Base-by-base conservation (phyloP, 2,797 vertebrate genomes). In the Sebastes taczanowskii region DNA sequence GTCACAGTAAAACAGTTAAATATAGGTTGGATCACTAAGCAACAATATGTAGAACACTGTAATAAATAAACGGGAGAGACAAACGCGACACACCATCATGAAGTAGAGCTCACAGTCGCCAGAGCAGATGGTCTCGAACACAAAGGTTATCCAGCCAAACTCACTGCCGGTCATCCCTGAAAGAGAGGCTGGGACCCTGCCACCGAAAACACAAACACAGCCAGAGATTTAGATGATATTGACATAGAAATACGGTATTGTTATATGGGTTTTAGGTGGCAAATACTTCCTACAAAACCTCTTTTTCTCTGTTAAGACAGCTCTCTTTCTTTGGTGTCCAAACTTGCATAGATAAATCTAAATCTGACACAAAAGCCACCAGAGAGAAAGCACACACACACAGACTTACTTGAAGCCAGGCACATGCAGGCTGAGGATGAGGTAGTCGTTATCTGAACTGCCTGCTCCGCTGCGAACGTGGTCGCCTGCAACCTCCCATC, bases 401-500 rank as follows among this genome's bases (percentile, higher is more conserved):
- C 23, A 23, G 42, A 52, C 49, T 97, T 94, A 99, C 99, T 97
- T 99, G 94, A 99, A 99, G 86, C 99, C 98, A 0, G 97, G 96
- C 13, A 98, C 95, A 13, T 96, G 96, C 79, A 99, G 93, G 80
- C 96, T 99, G 92, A 99, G 94, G 85, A 99, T 98, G 80, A 99
- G 97, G 88, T 99, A 99, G 90, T 99, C 98, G 60, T 99, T 98
- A 86, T 99, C 99, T 2, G 98, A 97, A 59, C 97, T 97, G 35
- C 98, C 97, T 7, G 97, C 94, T 72, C 97, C 98, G 49, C 97
- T 98, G 85, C 95, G 97, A 74, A 99, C 93, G 78, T 99, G 97
- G 88, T 99, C 98, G 38, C 98, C 97, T 60, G 97, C 97, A 4
- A 98, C 99, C 78, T 98, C 98, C 99, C 99, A 99, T 27, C 98